Conservation (phyloP, 2,113 vertebrate genomes). For the Ictidomys tridecemlineatus region DNA sequence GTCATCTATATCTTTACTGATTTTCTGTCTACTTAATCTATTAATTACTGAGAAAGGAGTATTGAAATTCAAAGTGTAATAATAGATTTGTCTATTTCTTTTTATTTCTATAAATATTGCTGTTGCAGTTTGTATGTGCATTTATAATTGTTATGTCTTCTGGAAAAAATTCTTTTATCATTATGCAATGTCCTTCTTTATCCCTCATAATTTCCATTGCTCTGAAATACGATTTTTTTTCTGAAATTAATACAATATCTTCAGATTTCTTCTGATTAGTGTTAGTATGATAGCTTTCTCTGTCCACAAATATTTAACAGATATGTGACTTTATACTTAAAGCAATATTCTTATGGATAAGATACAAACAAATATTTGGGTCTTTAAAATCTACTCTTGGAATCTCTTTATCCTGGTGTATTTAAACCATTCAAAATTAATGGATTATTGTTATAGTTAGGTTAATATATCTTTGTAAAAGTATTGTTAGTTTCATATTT, state of each 20-base stretch:
- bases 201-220: background rate
- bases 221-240: background rate
- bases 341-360: background rate
- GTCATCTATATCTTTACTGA: background rate
- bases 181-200: background rate
- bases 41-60: background rate
- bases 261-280: background rate
- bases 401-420: background rate
- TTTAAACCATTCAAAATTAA: conserved; percentile 4
- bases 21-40: background rate
- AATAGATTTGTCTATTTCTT: background rate
- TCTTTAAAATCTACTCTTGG: background rate
- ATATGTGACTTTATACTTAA: background rate
- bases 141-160: background rate
- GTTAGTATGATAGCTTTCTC: background rate
- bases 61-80: background rate
- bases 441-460: background rate
- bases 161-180: background rate
- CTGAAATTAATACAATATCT: background rate
- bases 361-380: background rate
- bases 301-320: background rate
- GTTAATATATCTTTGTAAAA: background rate
- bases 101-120: background rate
- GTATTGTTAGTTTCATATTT: conserved; percentile 8
- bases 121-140: background rate